Percentiles rank a stretch among this genome's conserved stretches.
These are phyloP conservation scores for Serilophus lunatus DNA, from an alignment of 2,113 vertebrate species.

Conservation along the genomic window DNA sequence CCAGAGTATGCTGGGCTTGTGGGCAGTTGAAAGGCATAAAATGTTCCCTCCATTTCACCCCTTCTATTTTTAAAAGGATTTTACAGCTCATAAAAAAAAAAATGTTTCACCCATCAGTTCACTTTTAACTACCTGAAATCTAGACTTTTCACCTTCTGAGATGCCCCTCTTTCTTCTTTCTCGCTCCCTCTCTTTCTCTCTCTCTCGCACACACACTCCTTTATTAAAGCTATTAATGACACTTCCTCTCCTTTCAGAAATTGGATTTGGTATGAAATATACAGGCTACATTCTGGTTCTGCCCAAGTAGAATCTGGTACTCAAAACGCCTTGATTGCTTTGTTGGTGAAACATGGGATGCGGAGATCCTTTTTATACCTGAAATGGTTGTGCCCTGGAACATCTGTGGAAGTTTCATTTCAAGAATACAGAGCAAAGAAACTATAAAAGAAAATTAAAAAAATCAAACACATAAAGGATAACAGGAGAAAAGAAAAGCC, in stretches of 20 bases:
- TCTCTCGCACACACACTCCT: slow-evolving; percentile 36
- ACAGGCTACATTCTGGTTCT: slow-evolving; percentile 71
- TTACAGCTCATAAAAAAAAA: slow-evolving; percentile 46
- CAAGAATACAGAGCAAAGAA: neutral
- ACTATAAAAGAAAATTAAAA: neutral
- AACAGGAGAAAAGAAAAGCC: neutral
- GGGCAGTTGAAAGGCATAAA: slow-evolving; percentile 55
- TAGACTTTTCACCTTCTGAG: slow-evolving; percentile 45
- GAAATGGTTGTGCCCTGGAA: slow-evolving; percentile 60
- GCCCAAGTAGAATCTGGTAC: slow-evolving; percentile 61
- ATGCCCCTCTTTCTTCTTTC: slow-evolving; percentile 38
- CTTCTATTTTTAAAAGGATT: slow-evolving; percentile 27
- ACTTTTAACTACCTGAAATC: neutral
- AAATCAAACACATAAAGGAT: neutral
- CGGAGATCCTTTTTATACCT: slow-evolving; percentile 54
- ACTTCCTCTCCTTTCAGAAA: slow-evolving; percentile 69
- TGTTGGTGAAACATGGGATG: slow-evolving; percentile 71
- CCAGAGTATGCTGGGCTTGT: slow-evolving; percentile 38
- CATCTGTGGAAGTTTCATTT: slow-evolving; percentile 36
- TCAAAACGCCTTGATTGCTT: slow-evolving; percentile 49
- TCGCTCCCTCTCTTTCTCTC: slow-evolving; percentile 32
- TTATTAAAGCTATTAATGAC: slow-evolving; percentile 75
- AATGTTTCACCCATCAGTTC: neutral
- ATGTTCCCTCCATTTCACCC: slow-evolving; percentile 6
- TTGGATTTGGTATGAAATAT: slow-evolving; percentile 74